phyloP scores from a whole-genome alignment of 1,140 invertebrate species.

The Trissolcus basalis region DNA sequence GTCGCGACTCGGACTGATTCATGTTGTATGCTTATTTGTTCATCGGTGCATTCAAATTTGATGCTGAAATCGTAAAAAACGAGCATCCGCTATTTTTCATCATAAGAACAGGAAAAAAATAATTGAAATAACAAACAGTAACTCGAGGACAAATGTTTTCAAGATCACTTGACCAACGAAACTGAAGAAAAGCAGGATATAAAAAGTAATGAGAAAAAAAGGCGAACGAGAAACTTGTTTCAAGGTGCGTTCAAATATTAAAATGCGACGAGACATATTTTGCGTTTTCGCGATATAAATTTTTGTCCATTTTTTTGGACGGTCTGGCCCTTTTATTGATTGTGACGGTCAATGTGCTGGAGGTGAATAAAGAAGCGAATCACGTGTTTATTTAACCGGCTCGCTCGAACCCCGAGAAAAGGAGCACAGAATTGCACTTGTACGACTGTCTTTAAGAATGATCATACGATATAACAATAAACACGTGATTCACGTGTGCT shows the following conservation, averaged over 20 bases:
- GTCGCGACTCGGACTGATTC: slow-evolving; percentile 74
- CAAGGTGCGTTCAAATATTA: neutral
- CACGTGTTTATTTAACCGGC: slow-evolving; percentile 16
- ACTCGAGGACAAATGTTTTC: neutral
- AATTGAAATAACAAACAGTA: neutral
- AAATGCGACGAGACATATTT: neutral
- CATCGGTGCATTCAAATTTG: slow-evolving; percentile 33
- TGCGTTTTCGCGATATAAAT: too few relatives aligned
- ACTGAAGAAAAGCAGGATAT: neutral
- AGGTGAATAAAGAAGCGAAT: slow-evolving; percentile 10
- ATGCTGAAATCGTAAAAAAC: slow-evolving; percentile 14
- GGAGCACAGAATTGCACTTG: slow-evolving; percentile 35
- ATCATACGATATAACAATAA: slow-evolving; percentile 13
- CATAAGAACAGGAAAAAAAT: neutral
- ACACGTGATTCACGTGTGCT: slow-evolving; percentile 23
- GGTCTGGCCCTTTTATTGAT: neutral
- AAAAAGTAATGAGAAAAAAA: neutral
- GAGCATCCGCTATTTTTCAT: neutral
- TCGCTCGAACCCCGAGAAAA: slow-evolving; percentile 14
- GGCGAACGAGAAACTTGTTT: neutral
- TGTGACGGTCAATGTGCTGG: slow-evolving; percentile 34
- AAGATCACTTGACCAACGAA: neutral
- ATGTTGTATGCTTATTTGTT: slow-evolving; percentile 57
- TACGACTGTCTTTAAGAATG: slow-evolving; percentile 40
- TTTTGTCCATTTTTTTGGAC: neutral